Evolutionary conservation across 2,888 invertebrate genomes (phyloP).

Genomic region (Drosophila anomelani): DNA sequence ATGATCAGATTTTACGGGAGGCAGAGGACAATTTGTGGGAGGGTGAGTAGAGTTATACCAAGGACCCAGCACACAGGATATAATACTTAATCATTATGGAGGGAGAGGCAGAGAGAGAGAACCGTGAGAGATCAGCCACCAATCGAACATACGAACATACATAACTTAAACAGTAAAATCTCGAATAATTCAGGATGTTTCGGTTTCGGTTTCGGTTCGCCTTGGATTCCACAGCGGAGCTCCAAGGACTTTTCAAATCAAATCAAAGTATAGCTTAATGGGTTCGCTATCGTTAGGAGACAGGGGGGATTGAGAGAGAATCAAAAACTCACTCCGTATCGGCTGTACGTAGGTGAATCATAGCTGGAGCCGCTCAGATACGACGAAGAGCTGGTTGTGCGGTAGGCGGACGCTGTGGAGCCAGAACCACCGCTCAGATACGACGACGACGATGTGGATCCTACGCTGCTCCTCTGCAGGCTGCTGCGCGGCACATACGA

Average conservation of each 20-base stretch:
- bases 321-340: constrained; percentile 84
- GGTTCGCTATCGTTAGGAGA: constrained; percentile 7
- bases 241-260: constrained; percentile 4
- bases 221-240: background rate
- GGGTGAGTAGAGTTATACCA: constrained; percentile 31
- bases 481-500: constrained; percentile 80
- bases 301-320: background rate
- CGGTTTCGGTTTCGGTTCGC: constrained; percentile 6
- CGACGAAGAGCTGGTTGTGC: constrained; percentile 72
- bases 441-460: constrained; percentile 60
- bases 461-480: constrained; percentile 66
- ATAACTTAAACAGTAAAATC: constrained; percentile 28
- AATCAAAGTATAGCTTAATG: constrained; percentile 1
- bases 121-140: constrained; percentile 44
- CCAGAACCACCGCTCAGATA: constrained; percentile 77
- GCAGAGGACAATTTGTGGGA: background rate
- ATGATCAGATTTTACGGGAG: constrained; percentile 7
- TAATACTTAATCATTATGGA: constrained; percentile 11
- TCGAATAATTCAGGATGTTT: constrained; percentile 17
- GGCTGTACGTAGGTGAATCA: constrained; percentile 84
- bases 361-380: constrained; percentile 79
- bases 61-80: constrained; percentile 37
- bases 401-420: constrained; percentile 75
- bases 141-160: constrained; percentile 14
- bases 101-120: constrained; percentile 7